Evolutionary conservation across 2,888 invertebrate species (phyloP).

Genomic region (Ectemnius cavifrons): DNA sequence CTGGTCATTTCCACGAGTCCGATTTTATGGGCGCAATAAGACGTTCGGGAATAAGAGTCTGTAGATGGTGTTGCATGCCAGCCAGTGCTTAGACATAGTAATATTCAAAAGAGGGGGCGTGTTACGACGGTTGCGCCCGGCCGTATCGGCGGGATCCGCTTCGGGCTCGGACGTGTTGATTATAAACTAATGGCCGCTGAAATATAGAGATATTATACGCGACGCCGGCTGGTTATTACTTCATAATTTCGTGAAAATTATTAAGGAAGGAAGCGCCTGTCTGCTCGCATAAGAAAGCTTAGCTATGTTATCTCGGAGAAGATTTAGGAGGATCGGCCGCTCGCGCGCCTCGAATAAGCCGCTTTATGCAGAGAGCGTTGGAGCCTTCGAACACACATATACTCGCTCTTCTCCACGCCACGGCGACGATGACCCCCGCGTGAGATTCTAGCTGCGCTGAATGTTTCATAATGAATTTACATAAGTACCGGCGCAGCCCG

Average conservation of each 20-base stretch:
- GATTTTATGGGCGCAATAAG: constrained; percentile 39
- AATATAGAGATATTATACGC: constrained; percentile 78
- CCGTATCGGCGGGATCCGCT: constrained; percentile 67
- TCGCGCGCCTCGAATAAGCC: constrained; percentile 57
- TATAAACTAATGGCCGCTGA: constrained; percentile 76
- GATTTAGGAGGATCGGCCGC: constrained; percentile 66
- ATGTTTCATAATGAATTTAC: constrained; percentile 51
- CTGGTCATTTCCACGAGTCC: not conserved
- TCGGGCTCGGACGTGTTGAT: constrained; percentile 73
- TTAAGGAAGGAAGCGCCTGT: constrained; percentile 74
- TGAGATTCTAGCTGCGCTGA: constrained; percentile 32
- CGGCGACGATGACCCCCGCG: constrained; percentile 39
- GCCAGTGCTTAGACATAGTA: constrained; percentile 74
- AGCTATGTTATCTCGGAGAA: constrained; percentile 69
- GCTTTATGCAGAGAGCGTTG: constrained; percentile 50
- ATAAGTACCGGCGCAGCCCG: constrained; percentile 27
- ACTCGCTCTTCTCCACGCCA: too few species aligned
- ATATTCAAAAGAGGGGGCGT: constrained; percentile 78
- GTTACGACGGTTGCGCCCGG: constrained; percentile 51
- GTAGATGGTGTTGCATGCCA: constrained; percentile 69
- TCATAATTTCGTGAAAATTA: constrained; percentile 73
- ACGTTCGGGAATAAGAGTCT: constrained; percentile 43
- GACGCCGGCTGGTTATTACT: constrained; percentile 67
- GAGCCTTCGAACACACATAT: constrained; percentile 27
- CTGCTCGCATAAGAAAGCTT: constrained; percentile 74